Conservation (phyloP, 1,140 invertebrate species). For the Gryon sp. region DNA sequence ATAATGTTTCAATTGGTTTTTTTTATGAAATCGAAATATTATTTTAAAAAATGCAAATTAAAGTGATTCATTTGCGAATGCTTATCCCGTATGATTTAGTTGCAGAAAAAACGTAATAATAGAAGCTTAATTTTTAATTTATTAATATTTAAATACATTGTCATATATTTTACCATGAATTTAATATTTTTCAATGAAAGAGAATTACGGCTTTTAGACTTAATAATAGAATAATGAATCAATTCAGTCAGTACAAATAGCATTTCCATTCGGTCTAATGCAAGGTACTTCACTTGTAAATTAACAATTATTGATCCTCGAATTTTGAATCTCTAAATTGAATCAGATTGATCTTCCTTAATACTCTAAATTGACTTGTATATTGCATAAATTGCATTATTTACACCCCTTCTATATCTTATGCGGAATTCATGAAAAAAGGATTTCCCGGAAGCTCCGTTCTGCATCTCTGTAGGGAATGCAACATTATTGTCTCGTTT, state of each 20-base stretch:
- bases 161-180: too few relatives aligned
- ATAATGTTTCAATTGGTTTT: too few relatives aligned
- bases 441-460: slow-evolving; percentile 7
- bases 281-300: slow-evolving; percentile 28
- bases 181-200: too few relatives aligned
- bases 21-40: too few relatives aligned
- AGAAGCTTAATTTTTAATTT: too few relatives aligned
- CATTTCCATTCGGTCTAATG: slow-evolving; percentile 9
- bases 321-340: slow-evolving; percentile 26
- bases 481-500: slow-evolving; percentile 21
- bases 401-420: slow-evolving; percentile 11
- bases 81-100: too few relatives aligned
- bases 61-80: too few relatives aligned
- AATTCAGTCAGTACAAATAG: neutral
- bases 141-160: too few relatives aligned
- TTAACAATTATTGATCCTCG: slow-evolving; percentile 11
- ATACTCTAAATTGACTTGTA: slow-evolving; percentile 32
- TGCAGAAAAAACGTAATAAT: too few relatives aligned
- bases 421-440: slow-evolving; percentile 16
- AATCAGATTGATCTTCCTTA: slow-evolving; percentile 25
- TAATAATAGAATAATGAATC: neutral
- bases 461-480: slow-evolving; percentile 16
- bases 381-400: slow-evolving; percentile 27
- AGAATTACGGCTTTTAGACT: neutral
- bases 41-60: too few relatives aligned